A percentile compares a stretch with the other conserved stretches of the same genome.
Conservation (phyloP, 92 coral and sea anemone species). For the Palythoa caribaeorum region DNA sequence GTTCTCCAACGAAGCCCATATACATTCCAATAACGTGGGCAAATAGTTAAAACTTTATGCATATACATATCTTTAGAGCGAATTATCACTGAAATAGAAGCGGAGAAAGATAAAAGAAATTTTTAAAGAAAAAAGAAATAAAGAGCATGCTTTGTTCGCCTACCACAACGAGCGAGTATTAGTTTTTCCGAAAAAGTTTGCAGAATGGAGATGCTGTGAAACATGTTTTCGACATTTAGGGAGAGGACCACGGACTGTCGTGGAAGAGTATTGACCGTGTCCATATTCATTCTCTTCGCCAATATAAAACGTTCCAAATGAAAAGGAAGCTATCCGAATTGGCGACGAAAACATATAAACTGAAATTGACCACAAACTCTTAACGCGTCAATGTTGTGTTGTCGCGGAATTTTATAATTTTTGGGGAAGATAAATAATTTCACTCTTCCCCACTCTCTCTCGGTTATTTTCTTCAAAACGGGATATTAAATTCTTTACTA, state of each 20-base stretch:
- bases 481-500: neutral
- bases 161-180: conserved; percentile 28
- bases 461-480: neutral
- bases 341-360: conserved; percentile 3
- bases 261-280: conserved; percentile 3
- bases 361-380: conserved; percentile 1
- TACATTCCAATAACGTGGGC: neutral
- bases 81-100: neutral
- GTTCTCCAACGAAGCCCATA: conserved; percentile 57
- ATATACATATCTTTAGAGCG: conserved; percentile 29
- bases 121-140: conserved; percentile 12
- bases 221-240: conserved; percentile 52
- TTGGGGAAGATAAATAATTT: neutral
- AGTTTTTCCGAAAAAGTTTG: conserved; percentile 31
- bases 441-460: conserved; percentile 19
- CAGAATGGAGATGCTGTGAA: conserved; percentile 36
- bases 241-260: conserved; percentile 37
- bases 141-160: conserved; percentile 13
- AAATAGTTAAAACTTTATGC: neutral
- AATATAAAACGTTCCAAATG: neutral
- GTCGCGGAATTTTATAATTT: neutral
- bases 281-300: neutral
- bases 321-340: conserved; percentile 20
- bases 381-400: neutral
- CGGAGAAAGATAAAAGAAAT: neutral